Base-by-base conservation (phyloP, 2,888 invertebrate genomes). In the Acholoe squamosa region DNA sequence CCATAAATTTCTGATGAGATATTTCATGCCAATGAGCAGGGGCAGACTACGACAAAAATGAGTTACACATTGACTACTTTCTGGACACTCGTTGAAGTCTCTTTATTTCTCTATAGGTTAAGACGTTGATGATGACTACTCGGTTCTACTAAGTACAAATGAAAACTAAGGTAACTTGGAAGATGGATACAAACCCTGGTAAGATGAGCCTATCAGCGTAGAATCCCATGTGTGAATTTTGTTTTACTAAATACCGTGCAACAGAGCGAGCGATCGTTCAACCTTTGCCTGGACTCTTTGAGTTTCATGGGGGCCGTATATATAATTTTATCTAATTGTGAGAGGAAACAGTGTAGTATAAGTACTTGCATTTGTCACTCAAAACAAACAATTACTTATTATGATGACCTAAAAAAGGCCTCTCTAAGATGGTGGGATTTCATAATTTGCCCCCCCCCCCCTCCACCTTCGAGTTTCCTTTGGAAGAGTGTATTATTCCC, bases 261-360 rank as follows among this genome's bases (percentile, higher is more conserved):
- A 90, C 90, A 84, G 90, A 90, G 84, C 84, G 90, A 86, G 56
- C 90, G 56, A 33, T 19, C 56, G 86, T 54, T 89, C 89, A 84
- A 84, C 67, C 56, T 76, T 84, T 90, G 93, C 92, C 93, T 93
- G 93, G 93, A 92, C 93, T 93, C 92, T 92, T 93, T 93, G 91
- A 90, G 92, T 92, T 93, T 93, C 93, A 91, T 92, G 92, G 93
- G 89, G 80, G 43, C 89, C 93, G 92, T 86, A 93, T 92, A 93
- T 92, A 93, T 93, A 93, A 93, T 93, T 93, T 93, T 93, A 93
- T 93, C 94, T 94, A 94, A 94, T 94, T 93, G 94, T 93, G 94
- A 93, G 92, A 84, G 84, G 91, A 92, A 91, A 92, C 88, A 91
- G 90, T 90, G 56, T n/a, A 92, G 91, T 91, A 88, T 92, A 92